These are phyloP conservation scores for Danio albolineatus DNA, from an alignment of 2,797 vertebrate genomes.

Conservation along the genomic window DNA sequence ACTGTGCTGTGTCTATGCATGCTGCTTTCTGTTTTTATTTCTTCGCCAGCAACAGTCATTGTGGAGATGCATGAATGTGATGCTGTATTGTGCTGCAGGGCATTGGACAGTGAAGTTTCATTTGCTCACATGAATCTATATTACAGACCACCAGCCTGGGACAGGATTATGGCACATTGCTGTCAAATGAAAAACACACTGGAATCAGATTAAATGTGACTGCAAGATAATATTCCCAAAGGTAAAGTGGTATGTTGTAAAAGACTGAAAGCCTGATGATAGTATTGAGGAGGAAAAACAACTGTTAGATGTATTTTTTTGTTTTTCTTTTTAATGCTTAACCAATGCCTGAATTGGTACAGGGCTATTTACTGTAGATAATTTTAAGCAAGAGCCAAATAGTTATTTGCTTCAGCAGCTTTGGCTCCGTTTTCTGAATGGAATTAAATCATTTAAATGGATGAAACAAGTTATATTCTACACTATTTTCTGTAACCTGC, in stretches of 20 bases:
- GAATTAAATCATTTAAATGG: background rate
- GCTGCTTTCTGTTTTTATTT: conserved; percentile 22
- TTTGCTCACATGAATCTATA: conserved; percentile 43
- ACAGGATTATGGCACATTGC: conserved; percentile 42
- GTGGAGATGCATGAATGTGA: conserved; percentile 26
- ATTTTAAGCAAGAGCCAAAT: background rate
- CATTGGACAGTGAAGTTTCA: conserved; percentile 40
- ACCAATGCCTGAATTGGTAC: background rate
- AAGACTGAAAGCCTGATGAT: conserved; percentile 33
- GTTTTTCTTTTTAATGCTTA: background rate
- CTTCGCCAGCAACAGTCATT: conserved; percentile 16
- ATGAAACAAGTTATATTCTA: background rate
- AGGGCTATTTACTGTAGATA: background rate
- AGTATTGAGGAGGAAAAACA: background rate
- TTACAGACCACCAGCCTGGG: conserved; percentile 27
- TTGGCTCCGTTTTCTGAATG: background rate
- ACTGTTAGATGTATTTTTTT: background rate
- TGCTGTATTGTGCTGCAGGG: conserved; percentile 31
- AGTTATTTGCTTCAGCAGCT: conserved; percentile 13
- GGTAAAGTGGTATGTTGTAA: conserved; percentile 29
- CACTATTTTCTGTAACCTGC: too few relatives aligned
- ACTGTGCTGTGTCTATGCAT: conserved; percentile 17
- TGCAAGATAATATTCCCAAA: conserved; percentile 26
- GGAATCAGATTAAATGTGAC: conserved; percentile 42
- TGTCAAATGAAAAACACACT: conserved; percentile 38